These are phyloP conservation scores for Pterostichus madidus DNA, from an alignment of 2,888 invertebrate species.

Conservation along the genomic window DNA sequence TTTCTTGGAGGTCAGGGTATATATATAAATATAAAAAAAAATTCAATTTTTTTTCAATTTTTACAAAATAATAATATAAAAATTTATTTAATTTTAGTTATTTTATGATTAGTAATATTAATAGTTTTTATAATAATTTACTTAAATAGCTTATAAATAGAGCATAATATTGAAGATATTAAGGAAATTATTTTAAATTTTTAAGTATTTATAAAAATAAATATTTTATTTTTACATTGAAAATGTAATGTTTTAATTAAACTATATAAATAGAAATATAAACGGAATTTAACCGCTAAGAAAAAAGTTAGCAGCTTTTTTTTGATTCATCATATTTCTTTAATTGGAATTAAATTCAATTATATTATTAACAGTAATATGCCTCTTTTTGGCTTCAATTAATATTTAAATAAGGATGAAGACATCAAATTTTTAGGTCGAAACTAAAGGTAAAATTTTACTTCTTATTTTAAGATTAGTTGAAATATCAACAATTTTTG, in stretches of 20 bases:
- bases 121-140: conserved; percentile 69
- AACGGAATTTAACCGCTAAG: conserved; percentile 78
- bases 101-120: conserved; percentile 64
- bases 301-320: conserved; percentile 84
- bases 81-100: conserved; percentile 68
- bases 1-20: conserved; percentile 71
- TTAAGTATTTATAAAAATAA: conserved; percentile 73
- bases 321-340: conserved; percentile 79
- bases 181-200: conserved; percentile 73
- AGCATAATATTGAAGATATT: conserved; percentile 78
- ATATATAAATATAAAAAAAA: conserved; percentile 67
- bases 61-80: conserved; percentile 41
- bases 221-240: conserved; percentile 82
- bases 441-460: conserved; percentile 79
- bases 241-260: conserved; percentile 84
- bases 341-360: conserved; percentile 81
- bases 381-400: conserved; percentile 79
- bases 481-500: conserved; percentile 76
- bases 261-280: conserved; percentile 82
- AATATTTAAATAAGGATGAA: conserved; percentile 78
- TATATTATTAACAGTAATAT: conserved; percentile 85
- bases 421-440: conserved; percentile 77
- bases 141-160: conserved; percentile 77
- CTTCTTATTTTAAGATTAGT: conserved; percentile 76
- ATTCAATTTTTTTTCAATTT: conserved; percentile 45